phyloP scores from a whole-genome alignment of 2,888 invertebrate species.

The Folsomia candida region DNA sequence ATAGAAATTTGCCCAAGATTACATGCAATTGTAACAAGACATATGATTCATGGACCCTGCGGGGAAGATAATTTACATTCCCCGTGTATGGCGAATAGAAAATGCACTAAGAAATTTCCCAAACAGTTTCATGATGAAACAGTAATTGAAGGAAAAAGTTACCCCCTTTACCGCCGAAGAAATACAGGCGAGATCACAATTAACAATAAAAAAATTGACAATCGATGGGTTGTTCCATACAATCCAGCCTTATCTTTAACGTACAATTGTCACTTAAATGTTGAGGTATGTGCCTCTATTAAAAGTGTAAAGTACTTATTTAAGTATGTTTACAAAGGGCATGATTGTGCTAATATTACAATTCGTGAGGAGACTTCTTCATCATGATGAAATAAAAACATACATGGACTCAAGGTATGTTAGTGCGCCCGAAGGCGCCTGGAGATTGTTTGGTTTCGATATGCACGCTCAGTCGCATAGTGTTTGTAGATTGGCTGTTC shows the following conservation, averaged over 20 bases:
- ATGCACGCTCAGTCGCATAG: conserved; percentile 49
- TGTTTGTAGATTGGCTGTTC: conserved; percentile 38
- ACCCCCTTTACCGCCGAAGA: conserved; percentile 52
- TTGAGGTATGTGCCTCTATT: conserved; percentile 50
- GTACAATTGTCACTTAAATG: conserved; percentile 48
- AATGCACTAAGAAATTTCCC: conserved; percentile 55
- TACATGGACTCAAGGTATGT: conserved; percentile 51
- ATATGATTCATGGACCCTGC: conserved; percentile 54
- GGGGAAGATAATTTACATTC: conserved; percentile 47
- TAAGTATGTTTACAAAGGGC: no score
- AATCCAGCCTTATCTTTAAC: conserved; percentile 36
- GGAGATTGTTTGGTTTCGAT: conserved; percentile 51
- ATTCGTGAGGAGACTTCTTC: no score
- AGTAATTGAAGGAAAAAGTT: conserved; percentile 51
- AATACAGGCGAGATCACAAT: conserved; percentile 22
- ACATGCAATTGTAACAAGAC: conserved; percentile 51
- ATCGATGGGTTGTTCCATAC: conserved; percentile 52
- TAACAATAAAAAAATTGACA: conserved; percentile 51
- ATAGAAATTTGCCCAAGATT: conserved; percentile 49
- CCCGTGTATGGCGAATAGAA: conserved; percentile 54
- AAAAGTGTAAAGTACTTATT: conserved; percentile 51
- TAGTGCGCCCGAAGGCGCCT: conserved; percentile 52
- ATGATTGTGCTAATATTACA: no score
- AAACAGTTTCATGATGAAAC: conserved; percentile 50
- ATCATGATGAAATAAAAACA: conserved; percentile 49